Conservation (phyloP, 1,140 invertebrate genomes). For the Babylonia areolata region DNA sequence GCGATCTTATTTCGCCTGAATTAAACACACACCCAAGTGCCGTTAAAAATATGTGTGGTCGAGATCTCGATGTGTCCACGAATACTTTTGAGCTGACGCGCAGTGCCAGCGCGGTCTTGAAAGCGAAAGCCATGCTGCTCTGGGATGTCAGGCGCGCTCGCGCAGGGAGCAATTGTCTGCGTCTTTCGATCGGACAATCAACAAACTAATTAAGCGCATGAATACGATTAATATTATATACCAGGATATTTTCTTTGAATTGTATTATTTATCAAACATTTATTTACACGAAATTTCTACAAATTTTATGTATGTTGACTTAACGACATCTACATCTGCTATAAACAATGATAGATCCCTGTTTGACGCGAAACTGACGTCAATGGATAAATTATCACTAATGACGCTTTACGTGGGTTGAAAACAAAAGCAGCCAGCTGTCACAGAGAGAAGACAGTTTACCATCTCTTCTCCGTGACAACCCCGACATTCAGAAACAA, state of each 20-base stretch:
- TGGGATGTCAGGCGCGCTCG: not conserved
- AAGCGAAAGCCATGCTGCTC: not conserved
- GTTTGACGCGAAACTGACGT: conserved; percentile 25
- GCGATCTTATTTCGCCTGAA: too few species aligned
- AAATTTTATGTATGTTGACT: too few species aligned
- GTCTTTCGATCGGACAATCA: too few species aligned
- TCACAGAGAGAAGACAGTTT: conserved; percentile 1
- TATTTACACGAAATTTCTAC: too few species aligned
- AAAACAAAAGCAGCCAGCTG: conserved; percentile 19
- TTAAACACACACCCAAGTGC: not conserved
- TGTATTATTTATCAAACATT: too few species aligned
- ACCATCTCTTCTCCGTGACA: not conserved
- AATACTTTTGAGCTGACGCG: not conserved
- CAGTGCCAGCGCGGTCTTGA: not conserved
- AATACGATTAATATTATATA: too few species aligned
- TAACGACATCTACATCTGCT: too few species aligned
- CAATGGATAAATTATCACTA: conserved; percentile 35
- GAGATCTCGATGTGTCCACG: not conserved
- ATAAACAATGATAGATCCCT: conserved; percentile 1
- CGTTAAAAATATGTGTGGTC: not conserved
- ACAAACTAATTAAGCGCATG: too few species aligned
- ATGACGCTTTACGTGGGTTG: conserved; percentile 6
- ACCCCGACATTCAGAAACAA: not conserved
- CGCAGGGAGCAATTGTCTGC: not conserved
- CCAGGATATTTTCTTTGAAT: too few species aligned